Evolutionary conservation across 1,140 invertebrate species (phyloP).

Genomic region (Globodera rostochiensis): DNA sequence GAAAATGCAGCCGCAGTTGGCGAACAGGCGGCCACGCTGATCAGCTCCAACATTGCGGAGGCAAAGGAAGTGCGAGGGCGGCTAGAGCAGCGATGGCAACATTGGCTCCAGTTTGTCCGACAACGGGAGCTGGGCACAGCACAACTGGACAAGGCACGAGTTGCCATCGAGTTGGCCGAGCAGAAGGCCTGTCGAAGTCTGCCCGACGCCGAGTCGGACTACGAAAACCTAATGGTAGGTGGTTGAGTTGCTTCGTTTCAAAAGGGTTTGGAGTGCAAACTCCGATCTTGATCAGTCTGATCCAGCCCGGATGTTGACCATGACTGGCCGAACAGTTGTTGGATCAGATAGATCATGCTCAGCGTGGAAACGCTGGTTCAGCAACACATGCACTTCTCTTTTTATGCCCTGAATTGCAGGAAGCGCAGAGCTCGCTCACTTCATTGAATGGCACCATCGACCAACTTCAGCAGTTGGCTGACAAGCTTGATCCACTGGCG

Average conservation of each 20-base stretch:
- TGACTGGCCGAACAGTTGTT: neutral
- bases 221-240: too few relatives aligned
- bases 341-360: too few relatives aligned
- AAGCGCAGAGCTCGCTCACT: constrained; percentile 23
- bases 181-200: too few relatives aligned
- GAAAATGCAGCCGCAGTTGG: neutral
- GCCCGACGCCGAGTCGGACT: too few relatives aligned
- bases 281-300: neutral
- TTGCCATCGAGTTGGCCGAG: too few relatives aligned
- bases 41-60: constrained; percentile 21
- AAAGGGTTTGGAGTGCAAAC: neutral
- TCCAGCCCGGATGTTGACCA: constrained; percentile 7
- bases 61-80: constrained; percentile 38
- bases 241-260: too few relatives aligned
- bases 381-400: constrained; percentile 23
- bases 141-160: constrained; percentile 31
- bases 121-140: constrained; percentile 38
- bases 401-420: constrained; percentile 37
- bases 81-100: constrained; percentile 27
- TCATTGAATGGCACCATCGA: constrained; percentile 44
- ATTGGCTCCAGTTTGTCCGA: constrained; percentile 48
- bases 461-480: constrained; percentile 49
- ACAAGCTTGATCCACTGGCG: constrained; percentile 55
- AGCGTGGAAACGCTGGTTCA: too few relatives aligned
- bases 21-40: neutral